These are phyloP conservation scores for Muntiacus reevesi DNA, from an alignment of 2,113 vertebrate genomes.

Conservation along the genomic window DNA sequence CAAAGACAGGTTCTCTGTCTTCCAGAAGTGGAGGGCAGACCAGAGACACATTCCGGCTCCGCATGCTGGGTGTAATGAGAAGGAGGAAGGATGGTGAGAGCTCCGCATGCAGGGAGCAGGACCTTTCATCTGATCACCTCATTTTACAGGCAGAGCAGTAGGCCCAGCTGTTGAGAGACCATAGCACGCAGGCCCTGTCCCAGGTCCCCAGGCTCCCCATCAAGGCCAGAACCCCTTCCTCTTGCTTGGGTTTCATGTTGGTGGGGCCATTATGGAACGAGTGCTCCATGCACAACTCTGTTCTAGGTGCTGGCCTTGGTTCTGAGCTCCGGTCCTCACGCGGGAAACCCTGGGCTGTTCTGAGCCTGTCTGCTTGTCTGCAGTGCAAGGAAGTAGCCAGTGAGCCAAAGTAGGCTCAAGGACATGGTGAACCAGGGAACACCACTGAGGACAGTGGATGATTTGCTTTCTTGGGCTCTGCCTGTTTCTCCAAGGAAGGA, in stretches of 20 bases:
- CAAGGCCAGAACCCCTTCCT: not conserved
- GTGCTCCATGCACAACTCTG: accelerated
- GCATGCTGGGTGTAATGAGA: not conserved
- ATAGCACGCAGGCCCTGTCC: accelerated
- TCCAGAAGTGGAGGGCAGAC: not conserved
- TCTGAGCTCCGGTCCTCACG: not conserved
- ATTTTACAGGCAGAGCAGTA: not conserved
- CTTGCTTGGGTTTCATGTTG: not conserved
- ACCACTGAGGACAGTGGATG: accelerated
- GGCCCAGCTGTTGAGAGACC: not conserved
- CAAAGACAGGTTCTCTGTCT: not conserved
- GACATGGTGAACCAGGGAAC: not conserved
- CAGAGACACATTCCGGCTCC: not conserved
- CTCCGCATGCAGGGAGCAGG: no score
- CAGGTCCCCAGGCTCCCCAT: accelerated
- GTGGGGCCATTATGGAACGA: accelerated
- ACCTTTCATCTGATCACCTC: no score
- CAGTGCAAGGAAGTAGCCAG: not conserved
- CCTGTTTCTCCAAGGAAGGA: not conserved
- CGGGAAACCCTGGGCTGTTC: not conserved
- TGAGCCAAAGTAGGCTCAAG: not conserved
- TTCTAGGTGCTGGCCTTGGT: not conserved
- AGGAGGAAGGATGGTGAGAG: not conserved
- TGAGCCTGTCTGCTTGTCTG: not conserved
- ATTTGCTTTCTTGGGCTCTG: not conserved